Evolutionary conservation across 1,140 invertebrate genomes (phyloP).

Genomic region (Hyles vespertilio): DNA sequence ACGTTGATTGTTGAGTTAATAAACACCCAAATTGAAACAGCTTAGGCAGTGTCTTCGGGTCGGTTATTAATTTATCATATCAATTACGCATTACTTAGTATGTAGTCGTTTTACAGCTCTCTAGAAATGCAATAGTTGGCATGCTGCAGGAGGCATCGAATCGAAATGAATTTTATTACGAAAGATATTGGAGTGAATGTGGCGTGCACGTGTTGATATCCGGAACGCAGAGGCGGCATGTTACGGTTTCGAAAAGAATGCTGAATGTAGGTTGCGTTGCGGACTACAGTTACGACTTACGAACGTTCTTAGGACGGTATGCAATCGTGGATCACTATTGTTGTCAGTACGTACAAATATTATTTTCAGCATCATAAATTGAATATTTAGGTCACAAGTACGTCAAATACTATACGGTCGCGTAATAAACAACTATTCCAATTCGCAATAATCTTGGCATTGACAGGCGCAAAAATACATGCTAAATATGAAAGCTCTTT

Average conservation of each 20-base stretch:
- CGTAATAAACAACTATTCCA: constrained; percentile 9
- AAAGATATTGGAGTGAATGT: constrained; percentile 51
- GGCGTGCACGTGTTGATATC: constrained; percentile 49
- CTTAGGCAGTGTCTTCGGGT: not conserved
- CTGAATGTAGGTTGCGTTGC: constrained; percentile 69
- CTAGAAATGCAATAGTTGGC: constrained; percentile 56
- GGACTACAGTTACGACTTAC: constrained; percentile 71
- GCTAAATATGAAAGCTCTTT: constrained; percentile 23
- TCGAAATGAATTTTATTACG: constrained; percentile 50
- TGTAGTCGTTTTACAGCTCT: constrained; percentile 53
- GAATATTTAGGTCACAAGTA: constrained; percentile 15
- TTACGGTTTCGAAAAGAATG: constrained; percentile 75
- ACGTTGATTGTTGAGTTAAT: not conserved
- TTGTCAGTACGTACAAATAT: constrained; percentile 40
- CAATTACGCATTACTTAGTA: constrained; percentile 42
- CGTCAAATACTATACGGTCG: constrained; percentile 8
- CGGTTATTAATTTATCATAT: constrained; percentile 43
- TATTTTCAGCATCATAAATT: constrained; percentile 27
- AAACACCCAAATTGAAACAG: not conserved
- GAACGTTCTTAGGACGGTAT: constrained; percentile 51
- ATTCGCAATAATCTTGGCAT: constrained; percentile 5
- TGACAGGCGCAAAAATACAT: constrained; percentile 11
- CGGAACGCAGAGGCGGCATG: constrained; percentile 67
- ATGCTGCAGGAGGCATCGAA: constrained; percentile 31
- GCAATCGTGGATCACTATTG: constrained; percentile 58